Base-by-base conservation (phyloP, 2,113 vertebrate species). In the Toxotes jaculatrix region DNA sequence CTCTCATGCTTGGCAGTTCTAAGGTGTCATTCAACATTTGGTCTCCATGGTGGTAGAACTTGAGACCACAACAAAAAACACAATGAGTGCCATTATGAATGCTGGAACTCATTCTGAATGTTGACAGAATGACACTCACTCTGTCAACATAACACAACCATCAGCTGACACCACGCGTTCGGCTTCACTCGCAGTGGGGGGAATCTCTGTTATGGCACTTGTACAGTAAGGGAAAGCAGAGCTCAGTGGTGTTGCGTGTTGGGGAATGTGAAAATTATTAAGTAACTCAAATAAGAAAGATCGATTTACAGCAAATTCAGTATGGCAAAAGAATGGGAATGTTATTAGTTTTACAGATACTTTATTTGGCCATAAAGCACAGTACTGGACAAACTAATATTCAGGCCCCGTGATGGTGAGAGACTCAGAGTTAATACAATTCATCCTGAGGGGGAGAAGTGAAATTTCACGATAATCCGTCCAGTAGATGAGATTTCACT, bases 1-100 rank as follows among this genome's bases (percentile, higher is more conserved):
- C 14, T 47, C 34, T 64, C 6, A 19, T 51, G 47, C n/a, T 45
- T 27, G 1, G 4, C 21, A 51, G 4, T 55, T 55, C 51, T 21
- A 21, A 40, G 0, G 47, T 38, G 32, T 67, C 23, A 40, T 66
- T 62, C 55, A 63, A 14, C 49, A 49, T n/a, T 64, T 82, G 1
- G 66, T 80, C 21, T 45, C 71, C 61, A 45, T 71, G 72, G 31
- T 23, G 59, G 21, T 51, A 49, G 13, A 64, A 63, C 45, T 23
- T 56, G 47, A 63, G 72, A 75, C 60, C 51, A 80, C 51, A 80
- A 27, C 76, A 59, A 80, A 65, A 84, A 68, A 69, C 57, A 74
- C 62, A 79, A 79, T 60, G 43, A 75, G 23, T 43, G 51, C 17
- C n/a, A 65, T 60, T 12, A 19, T 31, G 42, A 53, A 23, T 78